Conservation (phyloP, 2,797 vertebrate species). For the Semotilus atromaculatus region DNA sequence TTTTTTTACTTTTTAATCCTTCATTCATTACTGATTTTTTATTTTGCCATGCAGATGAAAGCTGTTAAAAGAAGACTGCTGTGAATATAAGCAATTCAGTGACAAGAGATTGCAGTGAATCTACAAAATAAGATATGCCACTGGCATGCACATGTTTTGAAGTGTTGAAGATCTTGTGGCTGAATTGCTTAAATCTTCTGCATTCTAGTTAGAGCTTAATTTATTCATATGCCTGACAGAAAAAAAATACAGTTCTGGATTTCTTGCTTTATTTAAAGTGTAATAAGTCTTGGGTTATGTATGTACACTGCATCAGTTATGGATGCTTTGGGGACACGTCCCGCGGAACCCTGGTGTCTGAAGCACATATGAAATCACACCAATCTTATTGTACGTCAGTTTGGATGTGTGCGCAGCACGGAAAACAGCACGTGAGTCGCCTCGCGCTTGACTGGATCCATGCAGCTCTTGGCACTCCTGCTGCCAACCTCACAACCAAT, state of each 20-base stretch:
- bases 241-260: too few relatives aligned
- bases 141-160: not conserved
- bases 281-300: not conserved
- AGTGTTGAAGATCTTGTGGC: not conserved
- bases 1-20: slow-evolving; percentile 1
- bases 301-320: not conserved
- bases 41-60: not conserved
- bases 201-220: not conserved
- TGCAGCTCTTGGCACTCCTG: not conserved
- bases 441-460: too few relatives aligned
- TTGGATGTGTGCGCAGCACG: too few relatives aligned
- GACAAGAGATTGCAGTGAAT: not conserved
- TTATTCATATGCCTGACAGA: not conserved
- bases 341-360: not conserved
- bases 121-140: not conserved
- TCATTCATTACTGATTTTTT: not conserved
- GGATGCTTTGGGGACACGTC: not conserved
- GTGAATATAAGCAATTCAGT: not conserved
- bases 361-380: not conserved
- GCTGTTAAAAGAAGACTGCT: not conserved
- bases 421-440: too few relatives aligned
- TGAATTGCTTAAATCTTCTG: not conserved
- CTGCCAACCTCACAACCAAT: not conserved
- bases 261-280: not conserved
- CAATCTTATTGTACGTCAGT: too few relatives aligned